Percentiles rank a stretch among this genome's conserved stretches.
phyloP scores from a whole-genome alignment of 53 echinoderm and acorn worm genomes.

The Paracentrotus lividus region DNA sequence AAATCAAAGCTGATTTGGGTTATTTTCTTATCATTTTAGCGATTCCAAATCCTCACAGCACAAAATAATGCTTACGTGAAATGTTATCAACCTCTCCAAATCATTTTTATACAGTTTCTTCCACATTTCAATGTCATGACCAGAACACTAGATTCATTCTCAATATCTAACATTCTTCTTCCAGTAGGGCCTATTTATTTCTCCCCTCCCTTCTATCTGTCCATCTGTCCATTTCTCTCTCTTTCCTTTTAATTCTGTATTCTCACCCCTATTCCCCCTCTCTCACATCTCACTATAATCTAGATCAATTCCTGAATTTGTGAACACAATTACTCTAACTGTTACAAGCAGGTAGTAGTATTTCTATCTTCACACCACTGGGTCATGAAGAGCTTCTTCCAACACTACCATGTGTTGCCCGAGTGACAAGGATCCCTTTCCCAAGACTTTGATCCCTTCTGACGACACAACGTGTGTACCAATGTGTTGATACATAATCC shows the following conservation, averaged over 20 bases:
- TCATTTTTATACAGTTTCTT: no score
- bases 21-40: no score
- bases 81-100: no score
- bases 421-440: slow-evolving; percentile 24
- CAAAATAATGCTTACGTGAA: no score
- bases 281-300: slow-evolving; percentile 5
- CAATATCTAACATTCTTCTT: background rate
- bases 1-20: no score
- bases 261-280: background rate
- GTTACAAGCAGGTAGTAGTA: slow-evolving; percentile 24
- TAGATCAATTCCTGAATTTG: slow-evolving; percentile 25
- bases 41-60: no score
- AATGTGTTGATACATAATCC: slow-evolving; percentile 6
- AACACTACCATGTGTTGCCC: background rate
- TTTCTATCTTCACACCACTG: slow-evolving; percentile 28
- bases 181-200: background rate
- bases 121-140: no score
- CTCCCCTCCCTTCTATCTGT: background rate
- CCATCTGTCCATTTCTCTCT: background rate
- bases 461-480: background rate
- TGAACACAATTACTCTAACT: background rate
- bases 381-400: background rate
- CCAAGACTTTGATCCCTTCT: background rate
- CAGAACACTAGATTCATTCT: no score
- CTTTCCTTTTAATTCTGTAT: background rate